phyloP scores from a whole-genome alignment of 2,113 vertebrate genomes.

The Antechinus flavipes region DNA sequence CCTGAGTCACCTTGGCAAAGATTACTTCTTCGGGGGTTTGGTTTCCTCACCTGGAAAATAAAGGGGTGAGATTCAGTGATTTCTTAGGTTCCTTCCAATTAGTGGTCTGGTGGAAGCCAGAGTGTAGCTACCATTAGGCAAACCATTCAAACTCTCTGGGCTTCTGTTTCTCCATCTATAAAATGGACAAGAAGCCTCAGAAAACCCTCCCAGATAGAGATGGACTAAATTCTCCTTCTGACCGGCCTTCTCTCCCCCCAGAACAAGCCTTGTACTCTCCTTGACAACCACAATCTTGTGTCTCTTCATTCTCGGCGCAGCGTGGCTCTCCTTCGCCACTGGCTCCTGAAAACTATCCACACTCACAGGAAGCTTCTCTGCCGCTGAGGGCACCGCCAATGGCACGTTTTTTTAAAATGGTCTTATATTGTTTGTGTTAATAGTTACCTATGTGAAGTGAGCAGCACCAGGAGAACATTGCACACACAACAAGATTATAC shows the following conservation, averaged over 20 bases:
- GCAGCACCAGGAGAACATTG: too few relatives aligned
- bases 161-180: background rate
- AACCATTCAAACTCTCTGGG: background rate
- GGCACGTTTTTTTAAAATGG: background rate
- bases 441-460: background rate
- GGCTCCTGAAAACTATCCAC: background rate
- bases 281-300: background rate
- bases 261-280: background rate
- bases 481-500: too few relatives aligned
- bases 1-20: background rate
- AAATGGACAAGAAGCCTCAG: background rate
- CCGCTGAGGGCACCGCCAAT: too few relatives aligned
- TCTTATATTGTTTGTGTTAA: background rate
- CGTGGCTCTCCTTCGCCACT: background rate
- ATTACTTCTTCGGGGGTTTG: background rate
- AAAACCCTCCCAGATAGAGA: background rate
- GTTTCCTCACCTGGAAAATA: background rate
- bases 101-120: background rate
- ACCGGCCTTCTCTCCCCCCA: background rate
- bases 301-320: background rate
- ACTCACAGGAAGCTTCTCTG: background rate
- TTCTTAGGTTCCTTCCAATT: background rate
- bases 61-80: background rate
- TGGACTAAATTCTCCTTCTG: background rate
- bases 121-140: background rate